Evolutionary conservation across 2,113 vertebrate species (phyloP).

Genomic region (Heloderma charlesbogerti): DNA sequence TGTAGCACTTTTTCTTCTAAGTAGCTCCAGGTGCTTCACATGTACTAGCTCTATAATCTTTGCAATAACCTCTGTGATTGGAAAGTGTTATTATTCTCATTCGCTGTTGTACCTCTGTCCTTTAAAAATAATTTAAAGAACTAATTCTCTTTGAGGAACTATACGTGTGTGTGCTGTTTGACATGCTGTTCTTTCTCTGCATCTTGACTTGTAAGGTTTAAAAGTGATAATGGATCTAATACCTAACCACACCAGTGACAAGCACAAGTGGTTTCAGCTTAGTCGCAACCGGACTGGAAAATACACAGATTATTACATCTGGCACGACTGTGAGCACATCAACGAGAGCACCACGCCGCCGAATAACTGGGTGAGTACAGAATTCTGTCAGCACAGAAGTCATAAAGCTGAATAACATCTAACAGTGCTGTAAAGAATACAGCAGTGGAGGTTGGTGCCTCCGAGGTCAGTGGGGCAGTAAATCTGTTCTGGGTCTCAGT

Average conservation of each 20-base stretch:
- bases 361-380: constrained; percentile 91
- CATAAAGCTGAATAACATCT: background rate
- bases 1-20: background rate
- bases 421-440: background rate
- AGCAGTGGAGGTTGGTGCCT: too few species aligned
- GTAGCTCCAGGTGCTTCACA: background rate
- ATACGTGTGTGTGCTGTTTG: background rate
- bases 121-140: background rate
- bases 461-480: too few species aligned
- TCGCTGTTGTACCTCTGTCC: background rate
- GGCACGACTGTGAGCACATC: constrained; percentile 82
- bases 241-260: constrained; percentile 96
- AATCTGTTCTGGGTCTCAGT: too few species aligned
- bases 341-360: constrained; percentile 72
- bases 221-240: constrained; percentile 96
- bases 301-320: constrained; percentile 93
- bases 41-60: background rate
- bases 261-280: constrained; percentile 92
- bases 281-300: constrained; percentile 85
- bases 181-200: background rate
- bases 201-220: constrained; percentile 79
- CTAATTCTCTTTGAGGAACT: background rate
- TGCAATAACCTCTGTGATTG: background rate
- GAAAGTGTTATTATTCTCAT: background rate
- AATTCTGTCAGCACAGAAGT: rapidly evolving